Base-by-base conservation (phyloP, 2,888 invertebrate species). In the Mythimna vitellina region DNA sequence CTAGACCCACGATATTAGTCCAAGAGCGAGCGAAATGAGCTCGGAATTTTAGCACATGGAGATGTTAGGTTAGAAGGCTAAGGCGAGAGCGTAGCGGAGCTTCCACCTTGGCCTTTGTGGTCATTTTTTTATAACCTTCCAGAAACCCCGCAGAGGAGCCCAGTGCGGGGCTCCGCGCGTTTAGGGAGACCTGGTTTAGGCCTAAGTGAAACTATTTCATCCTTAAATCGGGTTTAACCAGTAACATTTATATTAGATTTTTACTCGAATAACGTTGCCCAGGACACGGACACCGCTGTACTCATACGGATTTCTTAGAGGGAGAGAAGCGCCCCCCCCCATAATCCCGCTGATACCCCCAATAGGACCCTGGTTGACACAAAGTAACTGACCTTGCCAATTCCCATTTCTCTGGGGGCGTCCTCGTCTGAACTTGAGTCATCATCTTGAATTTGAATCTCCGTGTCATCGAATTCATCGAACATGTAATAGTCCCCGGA, bases 401-500 rank as follows among this genome's bases (percentile, higher is more conserved):
- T 85, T 46, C 97, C 97, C 96, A 97, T 96, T 89, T 94, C 92
- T 81, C 93, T 96, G 1, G 93, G 94, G 4, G 90, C 92, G 49
- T 96, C 96, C 76, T 96, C 96, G 38, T 97, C 97, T 35, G 97
- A 96, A 46, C 97, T 97, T 58, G 97, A 97, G 42, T 96, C 96
- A 10, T 97, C 88, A 0, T 96, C 97, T 51, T 97, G 96, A 35
- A 97, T 87, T 81, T 97, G 98, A 80, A 98, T 97, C 57, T 98
- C 98, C 73, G 98, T 98, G 85, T 98, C 98, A 88, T 98, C 98
- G 89, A 98, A 97, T 85, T 99, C 99, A 90, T 99, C 99, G 96
- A 99, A 99, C 99, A 99, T 99, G 96, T 99, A 99, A 96, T 99
- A 99, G 95, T 99, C 99, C 25, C 99, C 99, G 76, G 99, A 99